phyloP scores from a whole-genome alignment of 1,140 invertebrate genomes.

The Heterodera schachtii region DNA sequence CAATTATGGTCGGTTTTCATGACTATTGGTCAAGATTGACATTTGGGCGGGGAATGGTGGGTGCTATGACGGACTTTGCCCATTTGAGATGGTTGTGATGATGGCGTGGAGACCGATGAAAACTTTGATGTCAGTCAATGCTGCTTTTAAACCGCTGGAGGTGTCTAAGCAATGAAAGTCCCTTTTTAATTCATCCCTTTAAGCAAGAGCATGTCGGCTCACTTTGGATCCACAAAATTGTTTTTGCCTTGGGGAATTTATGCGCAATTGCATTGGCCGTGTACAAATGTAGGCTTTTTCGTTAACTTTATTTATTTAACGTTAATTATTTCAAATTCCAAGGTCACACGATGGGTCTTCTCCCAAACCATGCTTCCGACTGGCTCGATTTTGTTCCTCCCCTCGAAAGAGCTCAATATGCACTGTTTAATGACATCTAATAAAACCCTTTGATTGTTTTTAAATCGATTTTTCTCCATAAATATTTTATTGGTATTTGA shows the following conservation, averaged over 20 bases:
- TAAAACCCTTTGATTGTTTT: neutral
- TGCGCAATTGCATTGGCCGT: conserved; percentile 87
- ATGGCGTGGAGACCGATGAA: conserved; percentile 91
- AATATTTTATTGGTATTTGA: too few relatives aligned
- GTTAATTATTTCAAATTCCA: neutral
- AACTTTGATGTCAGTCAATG: conserved; percentile 84
- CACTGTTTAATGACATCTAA: conserved; percentile 40
- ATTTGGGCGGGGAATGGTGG: too few relatives aligned
- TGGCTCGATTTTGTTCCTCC: conserved; percentile 88
- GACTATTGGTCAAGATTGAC: neutral
- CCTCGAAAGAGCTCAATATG: conserved; percentile 49
- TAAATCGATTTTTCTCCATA: neutral
- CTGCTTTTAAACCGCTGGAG: conserved; percentile 68
- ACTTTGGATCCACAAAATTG: conserved; percentile 79
- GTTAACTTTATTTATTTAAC: neutral
- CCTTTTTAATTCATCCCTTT: conserved; percentile 19
- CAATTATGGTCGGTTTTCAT: conserved; percentile 79
- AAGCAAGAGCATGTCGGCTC: conserved; percentile 46
- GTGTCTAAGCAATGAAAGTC: conserved; percentile 24
- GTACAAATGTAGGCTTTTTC: conserved; percentile 79
- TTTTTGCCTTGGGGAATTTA: conserved; percentile 91
- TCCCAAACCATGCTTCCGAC: conserved; percentile 95
- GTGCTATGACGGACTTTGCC: neutral
- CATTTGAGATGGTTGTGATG: conserved; percentile 87
- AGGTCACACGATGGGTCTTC: conserved; percentile 88